Evolutionary conservation across 2,113 vertebrate species (phyloP), one percentile per base, ranked within the genome.

Genomic region (Gnathonemus longibarbis): DNA sequence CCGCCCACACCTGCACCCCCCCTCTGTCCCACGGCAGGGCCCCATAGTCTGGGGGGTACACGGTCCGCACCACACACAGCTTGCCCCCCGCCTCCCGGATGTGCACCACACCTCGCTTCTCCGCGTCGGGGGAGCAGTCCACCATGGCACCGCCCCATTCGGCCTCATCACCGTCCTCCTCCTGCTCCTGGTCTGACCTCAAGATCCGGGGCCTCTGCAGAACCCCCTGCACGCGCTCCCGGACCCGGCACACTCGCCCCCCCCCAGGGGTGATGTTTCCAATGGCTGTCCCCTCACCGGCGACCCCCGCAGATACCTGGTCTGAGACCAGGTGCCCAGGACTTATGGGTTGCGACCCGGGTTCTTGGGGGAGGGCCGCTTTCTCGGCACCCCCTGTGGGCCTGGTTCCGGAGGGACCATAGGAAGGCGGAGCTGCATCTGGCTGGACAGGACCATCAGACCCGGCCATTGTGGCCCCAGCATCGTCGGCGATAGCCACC

Each of bases 11-110:
- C 92, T 97, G 93, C 90, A 93, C 91, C 87, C 92, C 92, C 42
- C 21, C 5, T 62, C 93, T 91, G 50, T 90, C 94, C 93, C 96
- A 96, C 77, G 94, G 94, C 0, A 94, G 95, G 91, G 95, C 96
- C 90, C 96, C 95, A 21, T 91, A 95, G 87, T 96, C 94, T 5
- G 89, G 94, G 56, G 96, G 96, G 90, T 96, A 96, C 52, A 96
- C 94, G 0, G 95, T 96, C 90, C 95, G 93, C 19, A 96, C 96
- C 87, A 96, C 95, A 6, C 96, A 96, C 0, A 96, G 95, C 80
- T 94, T 94, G 21, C 95, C 96, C 1, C 93, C 95, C 86, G 94
- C 95, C 92, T 96, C 96, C 0, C 95, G 94, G 85, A 96, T 96
- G n/a, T 95, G 95, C 84, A 96, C 95, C 42, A 96, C 95, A 5